A percentile compares a stretch with the other conserved stretches of the same genome.
These are phyloP conservation scores for Lethocerus indicus DNA, from an alignment of 1,140 invertebrate species.

Conservation along the genomic window DNA sequence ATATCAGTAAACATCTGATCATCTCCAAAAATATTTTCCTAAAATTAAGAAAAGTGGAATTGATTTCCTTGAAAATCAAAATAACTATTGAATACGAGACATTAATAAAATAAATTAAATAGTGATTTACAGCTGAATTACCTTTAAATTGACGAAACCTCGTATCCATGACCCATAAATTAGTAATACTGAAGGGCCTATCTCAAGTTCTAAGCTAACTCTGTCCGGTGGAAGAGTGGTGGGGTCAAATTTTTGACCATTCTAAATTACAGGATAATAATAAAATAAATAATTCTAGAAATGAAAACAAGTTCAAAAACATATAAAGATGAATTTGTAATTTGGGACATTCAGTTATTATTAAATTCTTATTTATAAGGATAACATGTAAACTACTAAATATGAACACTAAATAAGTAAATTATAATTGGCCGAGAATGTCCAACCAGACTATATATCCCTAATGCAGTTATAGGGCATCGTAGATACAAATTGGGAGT, in stretches of 20 bases:
- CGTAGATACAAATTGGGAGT: too few species aligned
- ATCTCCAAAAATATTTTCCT: conserved; percentile 93
- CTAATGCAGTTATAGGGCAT: too few species aligned
- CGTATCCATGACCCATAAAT: conserved; percentile 79
- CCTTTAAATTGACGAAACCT: conserved; percentile 74
- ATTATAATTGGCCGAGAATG: too few species aligned
- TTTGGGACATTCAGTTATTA: too few species aligned
- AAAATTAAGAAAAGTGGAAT: conserved; percentile 6
- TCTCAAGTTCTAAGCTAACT: conserved; percentile 79
- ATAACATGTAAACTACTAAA: background rate
- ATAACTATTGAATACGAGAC: background rate
- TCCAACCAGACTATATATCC: too few species aligned
- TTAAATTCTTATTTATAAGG: background rate
- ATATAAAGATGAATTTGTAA: too few species aligned
- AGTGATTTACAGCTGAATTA: conserved; percentile 19
- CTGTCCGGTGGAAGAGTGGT: conserved; percentile 64
- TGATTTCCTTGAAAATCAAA: background rate
- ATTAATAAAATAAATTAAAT: background rate
- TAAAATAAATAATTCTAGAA: too few species aligned
- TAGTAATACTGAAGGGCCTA: conserved; percentile 77
- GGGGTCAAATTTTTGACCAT: conserved; percentile 65
- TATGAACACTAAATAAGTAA: too few species aligned
- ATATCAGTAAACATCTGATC: conserved; percentile 88
- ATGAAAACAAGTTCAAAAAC: too few species aligned
- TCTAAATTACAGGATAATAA: too few species aligned